Evolutionary conservation across 92 coral and sea anemone species (phyloP).

Genomic region (Actinostola sp.): DNA sequence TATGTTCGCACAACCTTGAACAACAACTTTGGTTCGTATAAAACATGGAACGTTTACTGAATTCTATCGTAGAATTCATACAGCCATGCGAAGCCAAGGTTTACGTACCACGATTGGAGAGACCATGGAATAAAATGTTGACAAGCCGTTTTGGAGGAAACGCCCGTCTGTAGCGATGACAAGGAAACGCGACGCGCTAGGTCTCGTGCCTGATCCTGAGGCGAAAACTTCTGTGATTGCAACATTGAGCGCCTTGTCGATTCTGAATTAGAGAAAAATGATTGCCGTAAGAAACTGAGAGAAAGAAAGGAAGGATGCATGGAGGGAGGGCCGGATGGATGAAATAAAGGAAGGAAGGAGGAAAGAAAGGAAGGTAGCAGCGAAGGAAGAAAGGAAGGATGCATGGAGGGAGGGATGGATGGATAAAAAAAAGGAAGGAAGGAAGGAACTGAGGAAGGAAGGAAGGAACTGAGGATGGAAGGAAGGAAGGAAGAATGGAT

Average conservation of each 20-base stretch:
- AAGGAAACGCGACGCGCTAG: constrained; percentile 11
- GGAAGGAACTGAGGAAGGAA: neutral
- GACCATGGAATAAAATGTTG: constrained; percentile 9
- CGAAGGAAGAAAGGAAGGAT: neutral
- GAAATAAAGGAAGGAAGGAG: constrained; percentile 1
- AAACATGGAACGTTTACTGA: no score
- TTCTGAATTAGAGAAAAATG: constrained; percentile 8
- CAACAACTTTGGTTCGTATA: no score
- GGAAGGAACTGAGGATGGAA: neutral
- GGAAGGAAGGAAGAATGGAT: neutral
- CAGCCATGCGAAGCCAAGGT: neutral
- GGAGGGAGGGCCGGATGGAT: neutral
- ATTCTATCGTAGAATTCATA: neutral
- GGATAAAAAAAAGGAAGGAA: neutral
- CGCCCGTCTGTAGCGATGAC: constrained; percentile 29
- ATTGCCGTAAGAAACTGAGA: neutral
- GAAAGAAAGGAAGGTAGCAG: neutral
- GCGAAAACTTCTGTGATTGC: constrained; percentile 11
- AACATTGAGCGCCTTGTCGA: constrained; percentile 22
- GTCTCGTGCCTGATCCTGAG: constrained; percentile 3
- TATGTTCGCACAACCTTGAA: no score
- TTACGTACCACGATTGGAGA: constrained; percentile 9
- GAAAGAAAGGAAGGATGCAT: neutral
- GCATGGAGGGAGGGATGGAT: neutral
- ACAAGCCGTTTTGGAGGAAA: constrained; percentile 13